Conservation (phyloP, 2,797 vertebrate species). For the Acrossocheilus fasciatus region DNA sequence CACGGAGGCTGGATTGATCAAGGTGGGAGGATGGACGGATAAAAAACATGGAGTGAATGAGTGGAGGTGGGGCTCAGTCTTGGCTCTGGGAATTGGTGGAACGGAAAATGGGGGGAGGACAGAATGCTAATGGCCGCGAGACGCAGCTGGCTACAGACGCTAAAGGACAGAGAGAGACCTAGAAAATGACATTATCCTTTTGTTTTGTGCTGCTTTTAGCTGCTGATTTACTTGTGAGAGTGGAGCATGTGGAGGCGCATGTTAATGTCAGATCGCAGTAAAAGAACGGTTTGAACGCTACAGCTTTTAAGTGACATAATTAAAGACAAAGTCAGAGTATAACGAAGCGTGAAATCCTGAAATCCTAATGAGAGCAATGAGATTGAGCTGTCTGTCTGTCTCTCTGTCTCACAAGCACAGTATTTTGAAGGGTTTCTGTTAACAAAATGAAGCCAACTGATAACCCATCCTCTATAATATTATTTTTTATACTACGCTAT, state of each 20-base stretch:
- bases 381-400: conserved; percentile 52
- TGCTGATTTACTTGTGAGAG: conserved; percentile 33
- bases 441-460: background rate
- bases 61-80: conserved; percentile 62
- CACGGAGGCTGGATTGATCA: conserved; percentile 51
- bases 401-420: conserved; percentile 1
- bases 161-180: conserved; percentile 72
- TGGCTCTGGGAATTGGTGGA: conserved; percentile 76
- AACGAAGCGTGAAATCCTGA: conserved; percentile 65
- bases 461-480: background rate
- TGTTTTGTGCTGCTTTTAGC: conserved; percentile 58
- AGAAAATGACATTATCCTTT: conserved; percentile 70
- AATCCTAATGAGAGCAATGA: conserved; percentile 61
- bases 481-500: background rate
- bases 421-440: background rate
- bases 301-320: conserved; percentile 59
- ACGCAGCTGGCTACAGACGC: conserved; percentile 81
- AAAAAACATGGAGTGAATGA: conserved; percentile 46
- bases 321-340: conserved; percentile 62
- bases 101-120: conserved; percentile 74
- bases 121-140: conserved; percentile 75
- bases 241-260: conserved; percentile 36
- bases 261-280: conserved; percentile 51
- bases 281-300: conserved; percentile 44
- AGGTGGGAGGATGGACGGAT: conserved; percentile 56